Base-by-base conservation (phyloP, 2,113 vertebrate species). In the Uria lomvia region DNA sequence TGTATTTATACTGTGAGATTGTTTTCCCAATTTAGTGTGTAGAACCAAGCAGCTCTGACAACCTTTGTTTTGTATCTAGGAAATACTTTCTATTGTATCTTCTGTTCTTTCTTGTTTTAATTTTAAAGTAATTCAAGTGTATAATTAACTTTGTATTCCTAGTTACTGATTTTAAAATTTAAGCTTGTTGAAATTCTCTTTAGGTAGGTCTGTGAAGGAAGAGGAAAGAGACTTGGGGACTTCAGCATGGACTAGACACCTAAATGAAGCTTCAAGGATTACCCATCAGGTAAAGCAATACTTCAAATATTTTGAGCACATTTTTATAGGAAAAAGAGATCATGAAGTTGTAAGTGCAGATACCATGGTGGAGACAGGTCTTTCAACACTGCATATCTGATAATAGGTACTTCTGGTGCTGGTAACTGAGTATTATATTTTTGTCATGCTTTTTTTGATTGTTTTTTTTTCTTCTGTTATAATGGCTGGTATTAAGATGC, bases 201-300 rank as follows among this genome's bases (percentile, higher is more conserved):
- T 85, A 99, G 99, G 97, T 71, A 94, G 96, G 87, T 96, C 97
- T 78, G 92, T 96, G 92, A 98, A 96, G 87, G 97, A 98, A 74
- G 98, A 97, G 60, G 98, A 98, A 85, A 97, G 97, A 94, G 98
- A 98, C 45, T 87, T 97, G 55, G 97, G 96, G 74, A 97, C 97
- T 94, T 98, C 98, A 86, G 91, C 91, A 56, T 98, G 98, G 97
- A 67, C 93, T 88, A 97, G 95, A 96, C 97, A 96, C 30, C 93
- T 98, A 84, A 98, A 97, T 56, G 95, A 97, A 95, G 72, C 98
- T 95, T 98, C 97, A 9, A 98, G 97, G 96, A 81, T 98, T 88
- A 95, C 94, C 78, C 97, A 98, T 98, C 98, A 98, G 98, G 99
- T 99, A 98, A 92, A 88, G 20, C 70, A 63, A 73, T 18, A 40